Evolutionary conservation across 2,888 invertebrate species (phyloP).

Genomic region (Drosophila suboccidentalis): DNA sequence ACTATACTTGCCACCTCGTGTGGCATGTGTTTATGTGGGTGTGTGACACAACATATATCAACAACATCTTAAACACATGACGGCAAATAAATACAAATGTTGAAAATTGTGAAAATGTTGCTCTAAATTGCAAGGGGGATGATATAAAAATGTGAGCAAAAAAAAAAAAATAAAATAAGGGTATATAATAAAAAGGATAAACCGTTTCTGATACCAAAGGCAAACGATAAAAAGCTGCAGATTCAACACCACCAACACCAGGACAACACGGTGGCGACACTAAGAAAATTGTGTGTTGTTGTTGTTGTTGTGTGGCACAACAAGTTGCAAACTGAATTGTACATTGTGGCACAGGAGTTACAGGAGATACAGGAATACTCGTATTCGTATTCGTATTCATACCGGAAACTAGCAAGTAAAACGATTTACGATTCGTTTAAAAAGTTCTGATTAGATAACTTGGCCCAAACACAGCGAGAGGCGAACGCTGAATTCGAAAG

Average conservation of each 20-base stretch:
- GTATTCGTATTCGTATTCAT: background rate
- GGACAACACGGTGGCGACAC: conserved; percentile 27
- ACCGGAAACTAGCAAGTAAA: conserved; percentile 35
- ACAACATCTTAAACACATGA: conserved; percentile 79
- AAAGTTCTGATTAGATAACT: conserved; percentile 55
- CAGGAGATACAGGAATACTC: background rate
- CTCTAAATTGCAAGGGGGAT: conserved; percentile 58
- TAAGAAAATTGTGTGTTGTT: conserved; percentile 19
- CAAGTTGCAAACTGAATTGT: conserved; percentile 49
- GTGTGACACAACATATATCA: conserved; percentile 72
- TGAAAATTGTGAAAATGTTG: conserved; percentile 73
- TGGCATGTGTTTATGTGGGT: conserved; percentile 34
- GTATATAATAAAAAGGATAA: conserved; percentile 30
- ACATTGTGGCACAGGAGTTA: conserved; percentile 16
- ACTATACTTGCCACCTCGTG: conserved; percentile 18
- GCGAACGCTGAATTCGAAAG: conserved; percentile 9
- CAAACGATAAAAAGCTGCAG: conserved; percentile 51
- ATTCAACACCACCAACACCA: background rate
- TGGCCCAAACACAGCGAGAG: conserved; percentile 2
- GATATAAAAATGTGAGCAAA: conserved; percentile 8
- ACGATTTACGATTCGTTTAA: conserved; percentile 61
- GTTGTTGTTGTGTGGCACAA: conserved; percentile 28
- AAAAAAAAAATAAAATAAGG: conserved; percentile 7
- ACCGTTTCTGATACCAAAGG: conserved; percentile 34
- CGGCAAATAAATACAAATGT: conserved; percentile 80